These are phyloP conservation scores for Hirudo medicinalis DNA, from an alignment of 1,140 invertebrate species.

Conservation along the genomic window DNA sequence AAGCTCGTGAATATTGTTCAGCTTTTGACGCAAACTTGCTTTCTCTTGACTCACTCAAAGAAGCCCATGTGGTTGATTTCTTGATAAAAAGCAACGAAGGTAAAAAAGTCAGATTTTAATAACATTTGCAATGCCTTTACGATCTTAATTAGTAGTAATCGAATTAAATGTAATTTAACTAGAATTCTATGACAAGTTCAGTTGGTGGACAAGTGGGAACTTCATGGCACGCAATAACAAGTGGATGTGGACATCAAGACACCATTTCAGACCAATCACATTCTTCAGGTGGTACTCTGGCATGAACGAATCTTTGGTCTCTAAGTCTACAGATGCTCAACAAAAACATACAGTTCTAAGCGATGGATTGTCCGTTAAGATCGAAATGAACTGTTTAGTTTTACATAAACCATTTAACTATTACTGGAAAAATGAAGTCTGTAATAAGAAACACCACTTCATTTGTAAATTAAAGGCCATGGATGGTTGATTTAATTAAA, in stretches of 20 bases:
- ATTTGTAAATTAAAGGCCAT: slow-evolving; percentile 25
- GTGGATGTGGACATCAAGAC: slow-evolving; percentile 30
- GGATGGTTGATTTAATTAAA: not conserved
- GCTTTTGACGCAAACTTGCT: slow-evolving; percentile 29
- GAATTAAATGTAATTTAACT: not conserved
- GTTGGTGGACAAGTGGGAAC: slow-evolving; percentile 33
- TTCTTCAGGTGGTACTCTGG: slow-evolving; percentile 30
- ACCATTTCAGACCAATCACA: slow-evolving; percentile 25
- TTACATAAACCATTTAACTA: slow-evolving; percentile 25
- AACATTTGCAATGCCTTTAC: too few species aligned
- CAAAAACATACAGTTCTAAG: not conserved
- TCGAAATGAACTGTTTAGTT: slow-evolving; percentile 27
- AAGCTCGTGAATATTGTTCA: slow-evolving; percentile 29
- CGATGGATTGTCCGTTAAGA: not conserved
- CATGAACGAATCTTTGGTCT: slow-evolving; percentile 25
- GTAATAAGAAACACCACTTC: slow-evolving; percentile 26
- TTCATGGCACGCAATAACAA: slow-evolving; percentile 27
- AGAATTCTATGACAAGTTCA: slow-evolving; percentile 25
- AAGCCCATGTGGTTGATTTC: slow-evolving; percentile 28
- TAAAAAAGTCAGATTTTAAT: too few species aligned
- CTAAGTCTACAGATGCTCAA: not conserved
- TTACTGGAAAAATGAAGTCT: slow-evolving; percentile 29
- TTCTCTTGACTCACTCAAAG: slow-evolving; percentile 27
- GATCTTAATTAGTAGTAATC: too few species aligned
- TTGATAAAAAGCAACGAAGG: too few species aligned